phyloP scores from a whole-genome alignment of 2,113 vertebrate genomes.

The Rallus limicola region DNA sequence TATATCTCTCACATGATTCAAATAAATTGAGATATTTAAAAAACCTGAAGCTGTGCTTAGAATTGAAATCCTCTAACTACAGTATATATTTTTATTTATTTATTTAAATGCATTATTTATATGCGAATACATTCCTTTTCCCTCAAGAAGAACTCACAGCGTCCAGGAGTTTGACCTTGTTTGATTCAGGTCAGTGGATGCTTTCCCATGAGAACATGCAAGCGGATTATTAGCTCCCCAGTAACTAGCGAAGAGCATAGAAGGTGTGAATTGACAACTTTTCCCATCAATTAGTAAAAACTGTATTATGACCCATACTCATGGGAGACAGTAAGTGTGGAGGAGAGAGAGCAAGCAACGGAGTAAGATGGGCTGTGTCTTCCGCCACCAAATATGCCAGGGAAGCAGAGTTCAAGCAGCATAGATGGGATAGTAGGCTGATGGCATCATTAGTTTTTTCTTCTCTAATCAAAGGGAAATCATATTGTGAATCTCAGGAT shows the following conservation, averaged over 20 bases:
- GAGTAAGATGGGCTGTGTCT: background rate
- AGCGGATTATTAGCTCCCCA: background rate
- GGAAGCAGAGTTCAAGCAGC: background rate
- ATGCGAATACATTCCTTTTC: background rate
- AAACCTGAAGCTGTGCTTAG: background rate
- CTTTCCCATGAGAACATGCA: background rate
- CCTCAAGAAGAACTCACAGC: background rate
- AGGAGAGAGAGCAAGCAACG: background rate
- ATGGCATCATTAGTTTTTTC: background rate
- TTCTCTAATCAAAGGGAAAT: background rate
- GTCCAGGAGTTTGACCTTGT: background rate
- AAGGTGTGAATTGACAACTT: background rate
- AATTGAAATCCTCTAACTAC: background rate
- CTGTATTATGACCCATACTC: background rate
- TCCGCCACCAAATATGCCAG: fast-evolving
- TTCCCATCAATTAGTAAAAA: background rate
- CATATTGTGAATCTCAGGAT: background rate
- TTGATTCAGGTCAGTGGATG: background rate
- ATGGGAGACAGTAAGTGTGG: background rate
- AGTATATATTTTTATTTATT: too few species aligned
- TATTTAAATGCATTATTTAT: background rate
- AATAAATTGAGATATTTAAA: background rate
- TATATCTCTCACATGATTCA: background rate
- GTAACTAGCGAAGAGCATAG: background rate
- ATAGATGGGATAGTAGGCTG: background rate